These are phyloP conservation scores for Polyodon spathula DNA, from an alignment of 2,113 vertebrate genomes.

Conservation along the genomic window DNA sequence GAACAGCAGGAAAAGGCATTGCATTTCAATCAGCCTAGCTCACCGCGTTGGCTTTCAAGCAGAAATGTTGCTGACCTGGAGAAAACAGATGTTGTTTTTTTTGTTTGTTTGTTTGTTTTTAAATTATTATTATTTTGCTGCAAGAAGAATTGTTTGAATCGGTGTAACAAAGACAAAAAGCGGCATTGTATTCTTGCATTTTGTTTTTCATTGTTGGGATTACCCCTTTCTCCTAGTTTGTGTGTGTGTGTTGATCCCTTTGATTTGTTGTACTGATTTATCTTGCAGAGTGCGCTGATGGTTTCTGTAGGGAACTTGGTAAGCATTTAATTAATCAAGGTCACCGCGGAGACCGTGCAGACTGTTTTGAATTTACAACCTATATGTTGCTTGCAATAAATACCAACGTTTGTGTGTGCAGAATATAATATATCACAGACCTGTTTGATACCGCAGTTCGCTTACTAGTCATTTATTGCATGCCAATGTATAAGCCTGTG, in stretches of 20 bases:
- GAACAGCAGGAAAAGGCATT: not conserved
- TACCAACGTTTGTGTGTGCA: not conserved
- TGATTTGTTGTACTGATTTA: constrained; percentile 2
- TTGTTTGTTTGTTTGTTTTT: no score
- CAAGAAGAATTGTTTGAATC: not conserved
- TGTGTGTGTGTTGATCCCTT: not conserved
- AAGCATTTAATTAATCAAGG: constrained; percentile 8
- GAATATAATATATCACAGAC: not conserved
- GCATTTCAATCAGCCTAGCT: not conserved
- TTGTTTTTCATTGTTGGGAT: not conserved
- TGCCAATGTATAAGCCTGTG: no score
- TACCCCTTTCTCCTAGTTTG: not conserved
- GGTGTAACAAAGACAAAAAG: not conserved
- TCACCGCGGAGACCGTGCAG: not conserved
- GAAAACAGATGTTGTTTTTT: not conserved
- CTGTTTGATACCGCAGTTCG: no score
- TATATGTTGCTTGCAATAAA: not conserved
- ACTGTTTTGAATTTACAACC: constrained; percentile 1
- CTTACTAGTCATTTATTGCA: no score
- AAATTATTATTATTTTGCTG: not conserved
- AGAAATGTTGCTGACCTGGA: not conserved
- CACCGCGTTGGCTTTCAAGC: not conserved
- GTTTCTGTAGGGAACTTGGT: constrained; percentile 2
- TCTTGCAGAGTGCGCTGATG: not conserved
- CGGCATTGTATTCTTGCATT: not conserved